Base-by-base conservation (phyloP, 2,888 invertebrate genomes). In the Eucera pruinosa region DNA sequence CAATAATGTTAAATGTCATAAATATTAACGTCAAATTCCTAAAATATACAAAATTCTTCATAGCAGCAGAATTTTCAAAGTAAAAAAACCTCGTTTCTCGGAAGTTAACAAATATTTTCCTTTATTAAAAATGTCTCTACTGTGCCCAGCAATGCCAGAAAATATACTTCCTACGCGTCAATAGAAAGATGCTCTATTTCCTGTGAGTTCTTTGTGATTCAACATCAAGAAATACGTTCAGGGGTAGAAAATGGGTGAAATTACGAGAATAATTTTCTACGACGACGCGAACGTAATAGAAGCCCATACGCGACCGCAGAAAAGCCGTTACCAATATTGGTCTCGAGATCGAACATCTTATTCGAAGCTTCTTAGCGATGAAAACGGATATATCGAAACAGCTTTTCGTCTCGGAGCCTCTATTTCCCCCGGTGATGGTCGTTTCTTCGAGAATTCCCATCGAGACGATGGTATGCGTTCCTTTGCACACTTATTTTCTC, bases 361-460 rank as follows among this genome's bases (percentile, higher is more conserved):
- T 47, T 52, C 58, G 73, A 73, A 58, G 73, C 73, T 77, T 68
- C 68, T 77, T 77, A 77, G 62, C 64, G 36, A 15, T 39, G 68
- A 68, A 64, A 77, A 77, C 68, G 68, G 68, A 77, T 77, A 73
- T 77, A 68, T 71, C 73, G 77, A 68, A 73, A 73, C 77, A 73
- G 67, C 57, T 64, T 70, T 50, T 20, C 30, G 48, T 23, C 39
- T 13, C 13, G 25, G 48, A 72, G 45, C 45, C 57, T 45, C 66
- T 72, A 67, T 70, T 72, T 61, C 66, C 73, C 48, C n/a, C 39
- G 68, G 64, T 54, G 72, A 60, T n/a, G 58, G 15, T 58, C 54
- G 45, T 64, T 64, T 57, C 64, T 58, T 47, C 60, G 11, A 36
- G 36, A 41, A 73, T 52, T 20, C 64, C 20, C 20, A 2, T 23